A percentile compares a stretch with the other conserved stretches of the same genome.
Evolutionary conservation across 2,888 invertebrate species (phyloP).

Genomic region (Tipula confusa): DNA sequence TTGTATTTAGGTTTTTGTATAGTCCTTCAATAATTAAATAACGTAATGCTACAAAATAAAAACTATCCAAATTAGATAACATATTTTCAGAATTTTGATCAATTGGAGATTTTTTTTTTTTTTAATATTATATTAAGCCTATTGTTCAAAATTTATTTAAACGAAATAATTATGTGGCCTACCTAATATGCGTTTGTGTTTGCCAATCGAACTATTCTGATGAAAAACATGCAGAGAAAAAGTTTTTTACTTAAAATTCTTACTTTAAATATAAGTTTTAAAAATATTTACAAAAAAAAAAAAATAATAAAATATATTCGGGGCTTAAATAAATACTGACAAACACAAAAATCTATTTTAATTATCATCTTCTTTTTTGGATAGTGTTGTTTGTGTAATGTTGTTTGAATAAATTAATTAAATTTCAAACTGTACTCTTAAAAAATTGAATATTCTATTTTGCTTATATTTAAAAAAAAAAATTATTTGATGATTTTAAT

Average conservation of each 20-base stretch:
- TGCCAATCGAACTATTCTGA: background rate
- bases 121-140: no score
- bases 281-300: background rate
- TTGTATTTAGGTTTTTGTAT: background rate
- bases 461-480: background rate
- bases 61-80: background rate
- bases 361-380: background rate
- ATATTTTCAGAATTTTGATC: background rate
- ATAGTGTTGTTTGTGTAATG: background rate
- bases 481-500: background rate
- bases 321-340: background rate
- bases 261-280: background rate
- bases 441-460: background rate
- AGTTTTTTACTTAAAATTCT: background rate
- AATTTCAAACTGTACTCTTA: background rate
- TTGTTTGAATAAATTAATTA: background rate
- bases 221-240: background rate
- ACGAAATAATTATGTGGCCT: background rate
- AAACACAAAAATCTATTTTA: background rate
- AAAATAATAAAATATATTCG: no score
- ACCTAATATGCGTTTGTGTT: background rate
- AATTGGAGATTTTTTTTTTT: background rate
- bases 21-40: conserved; percentile 5
- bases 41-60: background rate
- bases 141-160: background rate